phyloP scores from a whole-genome alignment of 2,113 vertebrate species.

The Hylia prasina region DNA sequence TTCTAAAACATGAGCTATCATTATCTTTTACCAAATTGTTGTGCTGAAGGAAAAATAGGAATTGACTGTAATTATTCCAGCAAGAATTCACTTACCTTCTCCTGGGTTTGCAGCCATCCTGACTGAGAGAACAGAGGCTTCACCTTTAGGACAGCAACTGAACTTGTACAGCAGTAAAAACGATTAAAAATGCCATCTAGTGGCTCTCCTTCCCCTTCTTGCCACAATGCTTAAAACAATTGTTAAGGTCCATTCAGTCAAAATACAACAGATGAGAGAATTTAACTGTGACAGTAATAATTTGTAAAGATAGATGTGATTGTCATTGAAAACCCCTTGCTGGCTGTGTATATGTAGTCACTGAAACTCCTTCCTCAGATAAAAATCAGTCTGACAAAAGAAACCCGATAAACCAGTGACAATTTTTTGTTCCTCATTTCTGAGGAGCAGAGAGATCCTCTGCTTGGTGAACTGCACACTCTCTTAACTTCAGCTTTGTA shows the following conservation, averaged over 20 bases:
- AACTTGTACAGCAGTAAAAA: not conserved
- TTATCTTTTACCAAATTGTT: not conserved
- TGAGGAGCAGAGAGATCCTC: not conserved
- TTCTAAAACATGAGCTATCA: not conserved
- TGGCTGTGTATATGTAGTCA: not conserved
- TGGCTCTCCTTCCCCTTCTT: not conserved
- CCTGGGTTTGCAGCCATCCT: not conserved
- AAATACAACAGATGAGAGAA: not conserved
- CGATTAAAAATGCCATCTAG: slow-evolving; percentile 13
- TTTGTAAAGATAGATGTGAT: not conserved
- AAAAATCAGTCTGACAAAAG: not conserved
- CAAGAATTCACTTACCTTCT: not conserved
- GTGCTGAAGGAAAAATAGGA: not conserved
- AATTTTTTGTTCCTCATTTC: not conserved
- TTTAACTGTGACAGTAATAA: not conserved
- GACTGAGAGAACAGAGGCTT: not conserved
- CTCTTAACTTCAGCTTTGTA: not conserved
- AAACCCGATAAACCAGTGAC: not conserved
- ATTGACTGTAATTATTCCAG: not conserved
- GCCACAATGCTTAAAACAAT: not conserved
- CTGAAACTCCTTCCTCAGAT: not conserved
- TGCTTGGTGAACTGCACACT: not conserved
- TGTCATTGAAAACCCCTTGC: not conserved
- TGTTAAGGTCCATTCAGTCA: not conserved
- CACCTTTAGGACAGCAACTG: rapidly evolving